Conservation (phyloP, 2,888 invertebrate genomes). For the Oscheius onirici region DNA sequence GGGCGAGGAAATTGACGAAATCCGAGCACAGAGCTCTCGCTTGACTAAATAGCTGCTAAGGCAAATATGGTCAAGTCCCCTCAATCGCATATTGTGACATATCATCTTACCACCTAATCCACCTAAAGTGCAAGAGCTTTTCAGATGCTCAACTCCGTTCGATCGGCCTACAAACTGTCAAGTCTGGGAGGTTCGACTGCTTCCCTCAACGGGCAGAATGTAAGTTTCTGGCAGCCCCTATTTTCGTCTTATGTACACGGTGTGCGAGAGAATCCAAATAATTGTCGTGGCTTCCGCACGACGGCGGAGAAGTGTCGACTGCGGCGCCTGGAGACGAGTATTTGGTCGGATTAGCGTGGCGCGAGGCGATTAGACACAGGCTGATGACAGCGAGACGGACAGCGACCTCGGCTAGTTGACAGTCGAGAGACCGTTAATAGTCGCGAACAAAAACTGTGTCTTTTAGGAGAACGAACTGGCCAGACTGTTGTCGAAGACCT, state of each 20-base stretch:
- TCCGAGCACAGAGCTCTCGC: constrained; percentile 29
- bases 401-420: constrained; percentile 20
- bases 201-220: constrained; percentile 45
- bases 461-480: constrained; percentile 83
- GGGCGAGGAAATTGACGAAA: constrained; percentile 41
- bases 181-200: constrained; percentile 77
- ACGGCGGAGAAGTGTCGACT: constrained; percentile 9
- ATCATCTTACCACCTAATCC: constrained; percentile 13
- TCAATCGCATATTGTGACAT: constrained; percentile 20
- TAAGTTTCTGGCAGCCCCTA: constrained; percentile 14
- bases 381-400: constrained; percentile 27
- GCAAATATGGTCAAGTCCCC: constrained; percentile 27
- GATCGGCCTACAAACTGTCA: constrained; percentile 83
- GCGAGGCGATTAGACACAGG: constrained; percentile 34
- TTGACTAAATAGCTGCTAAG: constrained; percentile 33
- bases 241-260: not conserved
- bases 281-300: constrained; percentile 11
- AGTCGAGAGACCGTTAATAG: constrained; percentile 13
- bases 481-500: constrained; percentile 87
- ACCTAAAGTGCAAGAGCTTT: constrained; percentile 31
- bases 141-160: constrained; percentile 78
- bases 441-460: not conserved
- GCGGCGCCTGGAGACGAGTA: constrained; percentile 32
- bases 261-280: not conserved
- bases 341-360: constrained; percentile 34